Base-by-base conservation (phyloP, 2,797 vertebrate genomes). In the Enteromius viviparus region DNA sequence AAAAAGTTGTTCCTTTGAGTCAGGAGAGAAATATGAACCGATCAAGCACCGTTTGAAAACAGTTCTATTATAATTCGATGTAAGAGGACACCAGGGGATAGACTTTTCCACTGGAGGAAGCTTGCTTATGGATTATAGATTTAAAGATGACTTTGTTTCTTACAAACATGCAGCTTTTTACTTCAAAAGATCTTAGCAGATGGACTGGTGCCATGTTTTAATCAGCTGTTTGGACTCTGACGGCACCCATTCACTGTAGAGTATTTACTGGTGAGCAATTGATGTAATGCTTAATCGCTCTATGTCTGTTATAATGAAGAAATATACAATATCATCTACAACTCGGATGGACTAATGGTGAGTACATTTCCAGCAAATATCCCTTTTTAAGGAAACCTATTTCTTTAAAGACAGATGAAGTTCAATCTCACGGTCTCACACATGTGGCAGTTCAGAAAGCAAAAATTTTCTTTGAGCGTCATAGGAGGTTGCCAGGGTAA, bases 401-500 rank as follows among this genome's bases (percentile, higher is more conserved):
- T 62, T 2, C 26, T 62, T 29, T 62, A 62, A 29, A 66, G 32
- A 37, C 65, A 40, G 32, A 66, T 19, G 17, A 23, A 29, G 70
- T 3, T 74, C 47, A 53, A 6, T 72, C 70, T 71, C 42, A 49
- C 23, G 9, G 2, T 17, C 4, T 71, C 12, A 29, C 42, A 49
- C n/a, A 47, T 71, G 42, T 71, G 11, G 1, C 40, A 4, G n/a
- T 23, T 1, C n/a, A 23, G 12, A 26, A 45, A 45, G 37, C 68
- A 70, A 26, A n/a, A 42, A 26, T 70, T n/a, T 23, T 70, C 21
- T 40, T 26, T 26, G 19, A 40, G 65, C 19, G 0, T 21, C 65
- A 66, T 23, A 10, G 40, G 2, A 23, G 21, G 69, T 81, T 74
- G 69, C 69, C 69, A 72, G 4, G 69, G 42, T 4, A 81, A 81